Evolutionary conservation across 2,797 vertebrate species (phyloP).

Genomic region (Phrynocephalus guinanensis): DNA sequence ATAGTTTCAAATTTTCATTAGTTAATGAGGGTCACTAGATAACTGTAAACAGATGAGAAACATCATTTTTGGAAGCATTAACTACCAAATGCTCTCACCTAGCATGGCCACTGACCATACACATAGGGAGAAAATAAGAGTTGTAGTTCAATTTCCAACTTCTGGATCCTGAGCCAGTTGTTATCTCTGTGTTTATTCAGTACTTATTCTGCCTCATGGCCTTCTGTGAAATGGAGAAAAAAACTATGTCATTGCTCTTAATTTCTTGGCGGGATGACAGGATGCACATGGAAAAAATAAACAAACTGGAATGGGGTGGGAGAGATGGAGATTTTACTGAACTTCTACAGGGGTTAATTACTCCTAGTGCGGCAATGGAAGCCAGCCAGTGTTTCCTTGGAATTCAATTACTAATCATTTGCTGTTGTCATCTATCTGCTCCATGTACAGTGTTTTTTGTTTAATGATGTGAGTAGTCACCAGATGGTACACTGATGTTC

Average conservation of each 20-base stretch:
- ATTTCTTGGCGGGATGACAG: neutral
- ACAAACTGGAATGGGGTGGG: neutral
- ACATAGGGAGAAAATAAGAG: too few relatives aligned
- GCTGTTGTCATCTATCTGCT: slow-evolving; percentile 18
- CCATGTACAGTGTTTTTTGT: slow-evolving; percentile 30
- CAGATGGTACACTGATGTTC: slow-evolving; percentile 28
- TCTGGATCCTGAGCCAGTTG: neutral
- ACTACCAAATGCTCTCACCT: too few relatives aligned
- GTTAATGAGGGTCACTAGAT: neutral
- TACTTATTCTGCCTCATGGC: neutral
- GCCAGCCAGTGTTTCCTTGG: neutral
- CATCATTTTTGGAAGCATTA: too few relatives aligned
- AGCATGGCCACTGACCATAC: too few relatives aligned
- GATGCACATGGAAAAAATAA: slow-evolving; percentile 6
- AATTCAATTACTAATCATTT: slow-evolving; percentile 32
- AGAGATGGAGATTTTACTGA: slow-evolving; percentile 16
- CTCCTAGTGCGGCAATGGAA: slow-evolving; percentile 3
- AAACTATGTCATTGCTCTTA: neutral
- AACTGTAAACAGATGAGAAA: neutral
- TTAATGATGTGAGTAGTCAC: slow-evolving; percentile 25
- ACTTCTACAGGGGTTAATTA: slow-evolving; percentile 23
- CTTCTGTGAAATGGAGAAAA: neutral
- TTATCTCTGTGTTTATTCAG: neutral
- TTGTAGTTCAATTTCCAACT: too few relatives aligned
- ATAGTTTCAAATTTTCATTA: too few relatives aligned